These are phyloP conservation scores for Ciconia maguari DNA, from an alignment of 2,113 vertebrate species.

Conservation along the genomic window DNA sequence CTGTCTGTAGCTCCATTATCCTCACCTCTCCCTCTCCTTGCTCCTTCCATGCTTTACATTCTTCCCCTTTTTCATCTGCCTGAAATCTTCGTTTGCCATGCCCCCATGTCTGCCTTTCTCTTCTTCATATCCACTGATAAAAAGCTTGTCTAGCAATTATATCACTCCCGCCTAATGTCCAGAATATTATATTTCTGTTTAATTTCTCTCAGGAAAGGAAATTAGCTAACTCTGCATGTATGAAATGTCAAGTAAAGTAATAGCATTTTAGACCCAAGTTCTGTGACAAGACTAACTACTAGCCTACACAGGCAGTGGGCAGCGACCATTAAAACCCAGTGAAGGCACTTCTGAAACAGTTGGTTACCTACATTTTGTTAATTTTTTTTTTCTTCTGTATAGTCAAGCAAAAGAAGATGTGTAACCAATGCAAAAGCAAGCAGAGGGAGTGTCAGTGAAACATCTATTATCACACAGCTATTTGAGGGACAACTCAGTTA, in stretches of 20 bases:
- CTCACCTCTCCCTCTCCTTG: neutral
- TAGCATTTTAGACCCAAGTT: neutral
- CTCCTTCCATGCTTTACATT: neutral
- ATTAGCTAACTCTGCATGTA: neutral
- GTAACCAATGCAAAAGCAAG: neutral
- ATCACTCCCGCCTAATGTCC: neutral
- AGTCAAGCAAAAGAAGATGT: constrained; percentile 46
- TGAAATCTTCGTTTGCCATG: neutral
- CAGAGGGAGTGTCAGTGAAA: neutral
- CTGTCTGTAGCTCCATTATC: neutral
- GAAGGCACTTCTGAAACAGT: neutral
- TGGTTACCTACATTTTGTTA: neutral
- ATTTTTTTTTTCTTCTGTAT: neutral
- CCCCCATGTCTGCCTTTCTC: neutral
- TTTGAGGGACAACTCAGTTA: constrained; percentile 84
- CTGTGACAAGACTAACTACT: neutral
- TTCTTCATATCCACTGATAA: neutral
- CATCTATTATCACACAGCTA: constrained; percentile 78
- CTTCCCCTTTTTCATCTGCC: neutral
- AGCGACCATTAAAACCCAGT: neutral
- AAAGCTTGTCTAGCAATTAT: neutral
- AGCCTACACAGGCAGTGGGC: neutral
- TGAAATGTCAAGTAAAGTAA: neutral
- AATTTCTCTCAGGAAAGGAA: neutral
- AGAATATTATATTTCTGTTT: neutral